Evolutionary conservation across 2,113 vertebrate species (phyloP).

Genomic region (Eulemur macaco): DNA sequence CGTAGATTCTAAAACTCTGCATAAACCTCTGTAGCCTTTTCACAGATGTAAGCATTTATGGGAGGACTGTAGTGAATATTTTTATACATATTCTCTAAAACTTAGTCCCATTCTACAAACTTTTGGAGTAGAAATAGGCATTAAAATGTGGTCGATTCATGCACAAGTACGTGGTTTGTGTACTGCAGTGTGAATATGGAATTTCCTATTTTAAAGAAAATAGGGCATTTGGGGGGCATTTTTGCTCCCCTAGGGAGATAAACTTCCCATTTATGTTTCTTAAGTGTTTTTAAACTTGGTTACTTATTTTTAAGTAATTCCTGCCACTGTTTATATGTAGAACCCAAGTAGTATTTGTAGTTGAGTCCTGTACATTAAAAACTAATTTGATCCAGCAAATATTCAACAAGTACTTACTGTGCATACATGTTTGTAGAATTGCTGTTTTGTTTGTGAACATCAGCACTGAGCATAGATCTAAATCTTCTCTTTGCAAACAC

Average conservation of each 20-base stretch:
- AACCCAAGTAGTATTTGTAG: not conserved
- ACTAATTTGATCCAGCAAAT: conserved; percentile 23
- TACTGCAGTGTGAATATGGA: not conserved
- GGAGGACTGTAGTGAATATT: not conserved
- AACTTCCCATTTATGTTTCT: conserved; percentile 59
- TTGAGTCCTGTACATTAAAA: conserved; percentile 49
- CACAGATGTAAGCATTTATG: conserved; percentile 52
- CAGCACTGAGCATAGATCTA: not conserved
- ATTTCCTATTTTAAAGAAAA: conserved; percentile 49
- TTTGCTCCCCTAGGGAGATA: conserved; percentile 50
- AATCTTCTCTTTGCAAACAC: conserved; percentile 35
- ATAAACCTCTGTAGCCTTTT: conserved; percentile 51
- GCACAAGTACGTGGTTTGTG: conserved; percentile 3
- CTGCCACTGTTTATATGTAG: conserved; percentile 43
- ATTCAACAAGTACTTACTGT: conserved; percentile 46
- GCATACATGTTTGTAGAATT: conserved; percentile 3
- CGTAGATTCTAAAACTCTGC: conserved; percentile 49
- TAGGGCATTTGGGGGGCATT: not conserved
- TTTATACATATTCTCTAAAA: conserved; percentile 8
- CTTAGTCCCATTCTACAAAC: not conserved
- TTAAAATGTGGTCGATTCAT: conserved; percentile 29
- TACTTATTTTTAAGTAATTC: conserved; percentile 36
- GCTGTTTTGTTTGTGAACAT: conserved; percentile 36
- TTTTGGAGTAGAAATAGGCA: not conserved
- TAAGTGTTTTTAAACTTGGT: conserved; percentile 49